Evolutionary conservation across 2,113 vertebrate genomes (phyloP).

Genomic region (Ptilonorhynchus violaceus): DNA sequence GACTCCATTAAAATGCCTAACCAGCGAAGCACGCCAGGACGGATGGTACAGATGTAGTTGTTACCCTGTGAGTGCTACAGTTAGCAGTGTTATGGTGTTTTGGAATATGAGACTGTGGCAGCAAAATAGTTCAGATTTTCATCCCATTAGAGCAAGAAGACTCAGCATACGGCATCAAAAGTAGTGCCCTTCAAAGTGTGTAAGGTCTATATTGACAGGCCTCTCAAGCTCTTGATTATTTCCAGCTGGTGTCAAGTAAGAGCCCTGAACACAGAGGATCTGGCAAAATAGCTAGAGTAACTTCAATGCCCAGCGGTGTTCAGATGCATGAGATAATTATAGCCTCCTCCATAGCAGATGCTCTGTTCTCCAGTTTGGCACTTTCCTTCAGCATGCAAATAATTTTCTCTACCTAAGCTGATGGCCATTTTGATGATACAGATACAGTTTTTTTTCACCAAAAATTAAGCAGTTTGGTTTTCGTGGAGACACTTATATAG

Average conservation of each 20-base stretch:
- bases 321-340: slow-evolving; percentile 52
- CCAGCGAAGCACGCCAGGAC: not conserved
- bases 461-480: not conserved
- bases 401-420: not conserved
- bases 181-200: not conserved
- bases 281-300: slow-evolving; percentile 15
- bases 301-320: slow-evolving; percentile 38
- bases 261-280: not conserved
- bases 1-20: not conserved
- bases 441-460: not conserved
- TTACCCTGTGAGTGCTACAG: not conserved
- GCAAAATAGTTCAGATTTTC: slow-evolving; percentile 16
- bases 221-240: slow-evolving; percentile 21
- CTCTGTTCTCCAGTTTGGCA: slow-evolving; percentile 38
- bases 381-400: slow-evolving; percentile 12
- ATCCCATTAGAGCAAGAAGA: not conserved
- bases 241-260: slow-evolving; percentile 8
- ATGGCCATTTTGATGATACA: not conserved
- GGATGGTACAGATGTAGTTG: not conserved
- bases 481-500: not conserved
- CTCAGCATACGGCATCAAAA: not conserved
- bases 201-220: not conserved
- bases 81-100: not conserved
- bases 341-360: slow-evolving; percentile 44
- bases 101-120: not conserved